A percentile compares a stretch with the other conserved stretches of the same genome.
These are phyloP conservation scores for Oreochromis grahami DNA, from an alignment of 2,797 vertebrate genomes.

Conservation along the genomic window DNA sequence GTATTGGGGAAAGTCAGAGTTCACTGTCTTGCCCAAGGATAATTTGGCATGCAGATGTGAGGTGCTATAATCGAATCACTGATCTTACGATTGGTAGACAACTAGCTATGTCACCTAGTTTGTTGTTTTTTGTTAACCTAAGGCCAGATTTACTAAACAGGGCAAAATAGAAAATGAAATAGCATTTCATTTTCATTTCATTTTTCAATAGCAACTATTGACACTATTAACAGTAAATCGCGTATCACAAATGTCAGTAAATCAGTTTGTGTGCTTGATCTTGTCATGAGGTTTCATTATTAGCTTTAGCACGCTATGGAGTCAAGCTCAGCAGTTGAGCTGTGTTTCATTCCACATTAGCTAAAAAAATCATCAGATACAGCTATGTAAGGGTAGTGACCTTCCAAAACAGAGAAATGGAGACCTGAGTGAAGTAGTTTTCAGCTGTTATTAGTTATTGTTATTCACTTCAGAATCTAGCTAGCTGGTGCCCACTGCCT, in stretches of 20 bases:
- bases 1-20: background rate
- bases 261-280: background rate
- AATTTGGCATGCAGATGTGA: background rate
- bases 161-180: background rate
- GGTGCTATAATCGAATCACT: fast-evolving
- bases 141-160: background rate
- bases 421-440: background rate
- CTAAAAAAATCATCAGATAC: background rate
- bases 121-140: background rate
- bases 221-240: background rate
- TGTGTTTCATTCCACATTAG: background rate
- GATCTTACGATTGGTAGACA: background rate
- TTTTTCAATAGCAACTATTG: too few species aligned
- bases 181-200: too few species aligned
- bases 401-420: background rate
- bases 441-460: background rate
- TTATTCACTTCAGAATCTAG: background rate
- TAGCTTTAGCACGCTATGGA: background rate
- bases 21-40: background rate
- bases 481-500: background rate
- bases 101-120: background rate
- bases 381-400: background rate
- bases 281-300: background rate
- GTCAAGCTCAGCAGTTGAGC: background rate
- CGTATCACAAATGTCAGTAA: background rate